Percentiles rank a stretch among this genome's conserved stretches.
Evolutionary conservation across 1,140 invertebrate genomes (phyloP).

Genomic region (Caligus rogercresseyi): DNA sequence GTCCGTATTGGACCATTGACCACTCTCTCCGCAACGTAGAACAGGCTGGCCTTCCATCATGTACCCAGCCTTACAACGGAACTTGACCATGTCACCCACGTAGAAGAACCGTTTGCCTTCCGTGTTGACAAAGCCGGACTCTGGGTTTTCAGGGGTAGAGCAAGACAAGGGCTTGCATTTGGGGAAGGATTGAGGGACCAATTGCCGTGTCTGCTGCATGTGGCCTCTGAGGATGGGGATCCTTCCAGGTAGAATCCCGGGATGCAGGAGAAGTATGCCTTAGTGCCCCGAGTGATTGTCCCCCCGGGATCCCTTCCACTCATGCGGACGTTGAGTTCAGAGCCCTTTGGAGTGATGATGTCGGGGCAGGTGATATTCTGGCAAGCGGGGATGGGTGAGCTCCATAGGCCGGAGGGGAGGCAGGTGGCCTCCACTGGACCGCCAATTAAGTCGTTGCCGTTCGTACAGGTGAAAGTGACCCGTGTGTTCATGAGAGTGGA

Average conservation of each 20-base stretch:
- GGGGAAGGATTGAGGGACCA: constrained; percentile 46
- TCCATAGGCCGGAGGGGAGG: constrained; percentile 64
- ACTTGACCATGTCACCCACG: constrained; percentile 61
- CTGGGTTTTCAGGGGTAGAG: constrained; percentile 44
- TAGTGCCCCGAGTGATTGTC: constrained; percentile 49
- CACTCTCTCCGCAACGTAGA: constrained; percentile 67
- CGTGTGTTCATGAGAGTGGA: constrained; percentile 52
- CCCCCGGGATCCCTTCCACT: constrained; percentile 41
- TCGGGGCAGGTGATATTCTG: constrained; percentile 19
- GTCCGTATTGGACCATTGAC: constrained; percentile 58
- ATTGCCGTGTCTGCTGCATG: constrained; percentile 54
- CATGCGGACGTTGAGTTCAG: constrained; percentile 31
- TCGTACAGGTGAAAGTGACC: constrained; percentile 53
- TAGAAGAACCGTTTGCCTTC: constrained; percentile 49
- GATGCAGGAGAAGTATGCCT: constrained; percentile 55
- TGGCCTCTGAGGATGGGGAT: constrained; percentile 39
- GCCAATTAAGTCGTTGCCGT: constrained; percentile 60
- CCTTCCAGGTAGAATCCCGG: constrained; percentile 57
- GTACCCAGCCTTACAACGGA: constrained; percentile 65
- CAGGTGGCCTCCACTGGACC: constrained; percentile 44
- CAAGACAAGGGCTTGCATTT: constrained; percentile 39
- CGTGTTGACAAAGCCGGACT: constrained; percentile 49
- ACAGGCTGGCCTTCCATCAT: constrained; percentile 69
- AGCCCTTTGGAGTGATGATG: constrained; percentile 41
- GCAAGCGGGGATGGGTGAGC: constrained; percentile 52